Percentiles rank a stretch among this genome's conserved stretches.
Evolutionary conservation across 2,888 invertebrate species (phyloP).

Genomic region (Callimorpha dominula): DNA sequence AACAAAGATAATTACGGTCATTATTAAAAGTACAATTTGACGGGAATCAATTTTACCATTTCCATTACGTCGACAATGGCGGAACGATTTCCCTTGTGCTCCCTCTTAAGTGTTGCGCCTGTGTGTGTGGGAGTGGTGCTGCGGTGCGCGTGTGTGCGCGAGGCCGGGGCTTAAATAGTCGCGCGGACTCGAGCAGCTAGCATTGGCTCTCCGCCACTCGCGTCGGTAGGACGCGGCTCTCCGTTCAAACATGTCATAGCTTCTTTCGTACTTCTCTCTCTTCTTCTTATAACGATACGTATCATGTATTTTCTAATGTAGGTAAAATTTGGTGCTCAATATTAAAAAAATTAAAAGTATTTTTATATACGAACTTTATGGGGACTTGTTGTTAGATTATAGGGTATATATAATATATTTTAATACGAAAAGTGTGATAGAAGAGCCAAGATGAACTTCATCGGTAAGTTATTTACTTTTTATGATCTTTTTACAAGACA

Average conservation of each 20-base stretch:
- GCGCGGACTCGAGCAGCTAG: constrained; percentile 50
- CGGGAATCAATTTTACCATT: constrained; percentile 78
- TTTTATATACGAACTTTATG: constrained; percentile 79
- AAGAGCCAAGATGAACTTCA: constrained; percentile 78
- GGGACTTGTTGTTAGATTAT: constrained; percentile 68
- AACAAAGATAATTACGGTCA: constrained; percentile 80
- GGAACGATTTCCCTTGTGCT: constrained; percentile 77
- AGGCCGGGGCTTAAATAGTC: constrained; percentile 66
- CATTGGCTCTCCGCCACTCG: constrained; percentile 74
- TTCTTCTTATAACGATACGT: constrained; percentile 79
- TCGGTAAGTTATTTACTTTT: constrained; percentile 71
- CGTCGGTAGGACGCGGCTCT: constrained; percentile 66
- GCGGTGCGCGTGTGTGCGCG: constrained; percentile 52
- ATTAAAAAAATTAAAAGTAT: constrained; percentile 65
- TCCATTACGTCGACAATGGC: constrained; percentile 81
- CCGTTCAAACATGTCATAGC: constrained; percentile 72
- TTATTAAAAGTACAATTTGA: constrained; percentile 80
- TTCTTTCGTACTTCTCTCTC: constrained; percentile 65
- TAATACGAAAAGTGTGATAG: constrained; percentile 64
- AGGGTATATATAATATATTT: constrained; percentile 54
- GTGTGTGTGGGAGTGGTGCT: constrained; percentile 40
- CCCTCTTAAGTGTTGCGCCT: constrained; percentile 69
- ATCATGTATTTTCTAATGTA: constrained; percentile 79
- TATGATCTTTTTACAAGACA: constrained; percentile 10
- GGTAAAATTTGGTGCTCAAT: constrained; percentile 83